Percentiles rank a stretch among this genome's conserved stretches.
These are phyloP conservation scores for Boloria euphrosyne DNA, from an alignment of 2,888 invertebrate genomes.

Conservation along the genomic window DNA sequence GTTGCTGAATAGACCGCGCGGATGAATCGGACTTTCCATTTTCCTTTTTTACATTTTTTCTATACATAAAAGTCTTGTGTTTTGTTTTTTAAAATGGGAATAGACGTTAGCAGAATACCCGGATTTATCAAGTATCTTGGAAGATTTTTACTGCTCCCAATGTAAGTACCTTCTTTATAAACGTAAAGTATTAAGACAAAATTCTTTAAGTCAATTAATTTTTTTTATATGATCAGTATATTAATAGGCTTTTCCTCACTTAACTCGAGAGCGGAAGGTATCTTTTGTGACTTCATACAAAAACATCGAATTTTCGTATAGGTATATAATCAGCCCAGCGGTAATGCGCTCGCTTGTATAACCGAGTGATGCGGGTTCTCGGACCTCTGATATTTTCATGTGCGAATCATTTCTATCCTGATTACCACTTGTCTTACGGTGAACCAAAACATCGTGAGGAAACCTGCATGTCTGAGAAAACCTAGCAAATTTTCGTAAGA, in stretches of 20 bases:
- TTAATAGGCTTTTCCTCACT: background rate
- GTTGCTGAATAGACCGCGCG: slow-evolving; percentile 71
- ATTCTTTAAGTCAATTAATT: background rate
- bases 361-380: too few species aligned
- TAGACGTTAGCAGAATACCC: slow-evolving; percentile 40
- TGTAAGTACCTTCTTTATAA: slow-evolving; percentile 40
- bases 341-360: too few species aligned
- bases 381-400: too few species aligned
- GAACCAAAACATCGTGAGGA: too few species aligned
- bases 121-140: slow-evolving; percentile 37
- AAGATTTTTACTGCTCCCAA: slow-evolving; percentile 23
- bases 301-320: too few species aligned
- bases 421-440: too few species aligned
- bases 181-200: slow-evolving; percentile 46
- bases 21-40: slow-evolving; percentile 72
- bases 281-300: too few species aligned
- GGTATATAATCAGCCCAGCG: too few species aligned
- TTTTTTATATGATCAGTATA: background rate
- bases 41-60: slow-evolving; percentile 52
- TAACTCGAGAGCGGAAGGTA: too few species aligned
- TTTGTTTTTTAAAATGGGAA: slow-evolving; percentile 46
- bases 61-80: slow-evolving; percentile 49
- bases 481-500: too few species aligned
- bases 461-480: too few species aligned
- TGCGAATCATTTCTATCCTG: too few species aligned